Evolutionary conservation across 2,888 invertebrate genomes (phyloP).

Genomic region (Chironomus riparius): DNA sequence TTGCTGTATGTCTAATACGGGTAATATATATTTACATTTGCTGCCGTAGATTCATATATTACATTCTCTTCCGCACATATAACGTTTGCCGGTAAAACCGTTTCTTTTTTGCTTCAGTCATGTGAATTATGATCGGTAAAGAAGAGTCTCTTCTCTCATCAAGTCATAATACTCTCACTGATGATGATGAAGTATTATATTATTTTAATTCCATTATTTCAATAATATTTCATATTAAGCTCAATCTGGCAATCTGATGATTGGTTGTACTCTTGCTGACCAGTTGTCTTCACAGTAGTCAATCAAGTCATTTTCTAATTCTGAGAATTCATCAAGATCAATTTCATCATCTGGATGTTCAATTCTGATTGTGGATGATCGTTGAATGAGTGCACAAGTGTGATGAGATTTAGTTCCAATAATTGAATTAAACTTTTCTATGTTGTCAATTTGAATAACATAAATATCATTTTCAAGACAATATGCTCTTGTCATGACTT

Average conservation of each 20-base stretch:
- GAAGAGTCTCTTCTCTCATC: too few species aligned
- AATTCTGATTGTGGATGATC: slow-evolving; percentile 32
- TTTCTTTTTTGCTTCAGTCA: too few species aligned
- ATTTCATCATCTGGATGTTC: slow-evolving; percentile 22
- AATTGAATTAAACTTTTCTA: slow-evolving; percentile 43
- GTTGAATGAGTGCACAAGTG: slow-evolving; percentile 43
- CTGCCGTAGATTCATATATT: too few species aligned
- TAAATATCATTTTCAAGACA: slow-evolving; percentile 71
- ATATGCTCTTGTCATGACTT: slow-evolving; percentile 66
- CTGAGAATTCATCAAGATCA: slow-evolving; percentile 47
- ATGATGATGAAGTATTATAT: neutral
- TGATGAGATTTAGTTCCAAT: slow-evolving; percentile 46
- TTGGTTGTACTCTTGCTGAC: slow-evolving; percentile 53
- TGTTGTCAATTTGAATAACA: slow-evolving; percentile 57
- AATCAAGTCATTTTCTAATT: slow-evolving; percentile 52
- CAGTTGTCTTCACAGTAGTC: slow-evolving; percentile 59
- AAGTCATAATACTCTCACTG: too few species aligned
- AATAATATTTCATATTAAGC: slow-evolving; percentile 27
- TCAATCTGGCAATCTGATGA: slow-evolving; percentile 59
- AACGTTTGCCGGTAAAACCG: too few species aligned
- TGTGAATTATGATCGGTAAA: too few species aligned
- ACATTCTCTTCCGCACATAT: too few species aligned
- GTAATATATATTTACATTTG: too few species aligned
- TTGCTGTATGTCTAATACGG: neutral
- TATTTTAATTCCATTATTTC: neutral